Base-by-base conservation (phyloP, 2,113 vertebrate genomes). In the Gopherus flavomarginatus region DNA sequence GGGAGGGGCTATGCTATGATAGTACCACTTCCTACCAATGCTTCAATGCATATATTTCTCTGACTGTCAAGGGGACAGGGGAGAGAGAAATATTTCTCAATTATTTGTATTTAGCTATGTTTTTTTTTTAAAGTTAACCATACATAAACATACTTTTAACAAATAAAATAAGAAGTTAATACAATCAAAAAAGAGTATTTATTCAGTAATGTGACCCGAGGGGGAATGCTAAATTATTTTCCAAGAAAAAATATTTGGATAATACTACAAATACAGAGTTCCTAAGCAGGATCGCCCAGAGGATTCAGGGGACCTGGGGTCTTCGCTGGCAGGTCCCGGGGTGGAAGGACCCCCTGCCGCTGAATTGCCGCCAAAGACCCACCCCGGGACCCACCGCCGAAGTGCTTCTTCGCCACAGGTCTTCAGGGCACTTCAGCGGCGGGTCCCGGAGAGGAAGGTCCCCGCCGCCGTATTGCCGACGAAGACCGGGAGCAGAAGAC, bases 161-260 rank as follows among this genome's bases (percentile, higher is more conserved):
- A 93, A 87, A 90, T 87, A 97, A 96, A 97, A 94, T 93, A 94
- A 93, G 24, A 85, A 83, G 8, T 38, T 59, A 92, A 81, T 4
- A 0, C 59, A 83, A 77, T 89, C 88, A 57, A 89, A 57, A 89
- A 92, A 82, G 44, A 86, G 72, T 83, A 91, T 49, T 27, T 78
- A 93, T 93, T 85, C 87, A 81, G 89, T 92, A 92, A 94, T 95
- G 44, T 89, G 26, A 89, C 93, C 96, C 89, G 62, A 93, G 83
- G 53, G 78, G 42, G 78, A 94, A 75, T 49, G 49, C 92, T 95
- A 94, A 88, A 92, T 93, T 96, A 95, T 92, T 90, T 97, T 89
- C 95, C 7, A 1, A 79, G 77, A 85, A 95, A 77, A 65, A 54
- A 22, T 38, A 85, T 8, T 1, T 47, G 9, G 42, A 21, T 86